Conservation (phyloP, 1,140 invertebrate genomes). For the Drosophila ananassae region DNA sequence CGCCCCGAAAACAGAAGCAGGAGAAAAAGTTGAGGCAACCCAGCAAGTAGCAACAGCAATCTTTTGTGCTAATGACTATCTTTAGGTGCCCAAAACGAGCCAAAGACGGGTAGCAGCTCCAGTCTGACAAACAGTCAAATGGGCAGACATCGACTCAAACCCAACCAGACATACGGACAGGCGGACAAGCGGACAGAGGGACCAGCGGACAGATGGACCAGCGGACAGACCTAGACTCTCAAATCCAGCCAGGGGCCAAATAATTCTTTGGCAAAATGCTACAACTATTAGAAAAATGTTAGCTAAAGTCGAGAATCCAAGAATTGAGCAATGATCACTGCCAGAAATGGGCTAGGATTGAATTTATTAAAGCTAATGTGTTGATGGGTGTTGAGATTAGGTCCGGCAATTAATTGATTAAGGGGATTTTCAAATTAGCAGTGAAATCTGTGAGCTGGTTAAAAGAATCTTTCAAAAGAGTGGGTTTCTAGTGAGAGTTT, state of each 20-base stretch:
- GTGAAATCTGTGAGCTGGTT: background rate
- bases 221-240: slow-evolving; percentile 20
- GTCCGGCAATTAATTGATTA: slow-evolving; percentile 4
- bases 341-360: background rate
- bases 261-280: slow-evolving; percentile 53
- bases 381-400: background rate
- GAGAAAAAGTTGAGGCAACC: slow-evolving; percentile 19
- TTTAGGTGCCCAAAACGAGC: slow-evolving; percentile 54
- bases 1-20: slow-evolving; percentile 65
- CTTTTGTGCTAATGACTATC: slow-evolving; percentile 78
- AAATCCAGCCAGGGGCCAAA: slow-evolving; percentile 64
- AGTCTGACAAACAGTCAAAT: slow-evolving; percentile 59
- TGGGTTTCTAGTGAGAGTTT: background rate
- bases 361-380: background rate
- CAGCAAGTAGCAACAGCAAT: slow-evolving; percentile 47
- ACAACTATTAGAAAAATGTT: slow-evolving; percentile 73
- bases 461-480: background rate
- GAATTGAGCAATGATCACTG: slow-evolving; percentile 17
- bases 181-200: slow-evolving; percentile 52
- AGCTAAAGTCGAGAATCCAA: slow-evolving; percentile 1
- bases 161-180: slow-evolving; percentile 31
- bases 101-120: slow-evolving; percentile 69
- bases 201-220: slow-evolving; percentile 31
- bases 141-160: slow-evolving; percentile 28
- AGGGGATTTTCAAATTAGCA: background rate